Base-by-base conservation (phyloP, 53 echinoderm and acorn worm genomes). In the Hippasteria phrygiana region DNA sequence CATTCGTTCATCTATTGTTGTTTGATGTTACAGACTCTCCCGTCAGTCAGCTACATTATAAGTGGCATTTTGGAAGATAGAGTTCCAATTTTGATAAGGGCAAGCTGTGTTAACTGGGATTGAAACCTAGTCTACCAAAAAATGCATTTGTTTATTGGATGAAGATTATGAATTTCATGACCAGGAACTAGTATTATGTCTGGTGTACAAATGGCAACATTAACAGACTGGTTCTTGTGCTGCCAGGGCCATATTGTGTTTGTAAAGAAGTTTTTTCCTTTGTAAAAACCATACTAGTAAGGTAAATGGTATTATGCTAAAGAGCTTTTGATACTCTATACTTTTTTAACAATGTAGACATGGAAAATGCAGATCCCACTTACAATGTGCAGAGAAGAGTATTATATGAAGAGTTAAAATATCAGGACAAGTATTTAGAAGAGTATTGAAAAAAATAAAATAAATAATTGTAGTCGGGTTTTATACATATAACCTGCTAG, bases 321-420 rank as follows among this genome's bases (percentile, higher is more conserved):
- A 85, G 85, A 85, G 85, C 85, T 90, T 90, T 90, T 90, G 90
- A 90, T 90, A 90, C 90, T 81, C 81, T 90, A 82, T 90, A 81
- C 82, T 90, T 90, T 90, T 90, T 90, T 90, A 90, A 90, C 90
- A 82, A 81, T 47, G 42, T 85, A 71, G 71, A 71, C 66, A 39
- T 85, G 85, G 85, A 85, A 83, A 53, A 36, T 70, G 56, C 48
- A 37, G 71, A 85, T 85, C 85, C 85, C 45, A 42, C 85, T 85
- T 51, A 71, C 85, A 85, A 32, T 85, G 85, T 85, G 85, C 71
- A 85, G 85, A 85, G 36, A 63, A 65, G 27, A 70, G 71, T 50
- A 51, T 31, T 85, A 79, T 79, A 62, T 31, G 20, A 85, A 69
- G 69, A 85, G 42, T 81, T 66, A 69, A 85, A 69, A 69, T 83